phyloP scores from a whole-genome alignment of 1,140 invertebrate genomes.

The Drosophila sucinea region DNA sequence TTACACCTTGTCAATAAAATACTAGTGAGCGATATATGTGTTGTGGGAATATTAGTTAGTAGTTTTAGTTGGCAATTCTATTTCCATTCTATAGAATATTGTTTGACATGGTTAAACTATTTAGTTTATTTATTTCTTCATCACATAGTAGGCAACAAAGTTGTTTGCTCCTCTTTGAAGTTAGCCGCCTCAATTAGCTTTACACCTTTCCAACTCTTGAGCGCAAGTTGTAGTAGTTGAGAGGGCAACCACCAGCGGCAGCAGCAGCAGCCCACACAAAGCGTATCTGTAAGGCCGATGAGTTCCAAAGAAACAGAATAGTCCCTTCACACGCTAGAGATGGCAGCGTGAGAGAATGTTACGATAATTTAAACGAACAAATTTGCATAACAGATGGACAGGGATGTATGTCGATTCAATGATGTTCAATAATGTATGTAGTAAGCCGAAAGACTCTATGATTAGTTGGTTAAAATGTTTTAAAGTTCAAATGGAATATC shows the following conservation, averaged over 20 bases:
- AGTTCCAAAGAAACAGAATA: constrained; percentile 64
- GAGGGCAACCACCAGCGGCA: too few species aligned
- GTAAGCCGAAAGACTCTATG: too few species aligned
- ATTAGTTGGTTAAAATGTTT: too few species aligned
- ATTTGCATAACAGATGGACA: too few species aligned
- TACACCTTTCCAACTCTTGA: constrained; percentile 55
- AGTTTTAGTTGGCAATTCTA: constrained; percentile 10
- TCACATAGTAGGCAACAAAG: constrained; percentile 57
- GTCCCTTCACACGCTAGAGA: constrained; percentile 10
- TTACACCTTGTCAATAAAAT: constrained; percentile 43
- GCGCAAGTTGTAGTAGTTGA: constrained; percentile 21
- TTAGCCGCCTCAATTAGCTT: constrained; percentile 68
- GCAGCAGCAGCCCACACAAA: constrained; percentile 51
- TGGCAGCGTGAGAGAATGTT: constrained; percentile 20
- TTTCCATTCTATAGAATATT: constrained; percentile 27
- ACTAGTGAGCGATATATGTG: constrained; percentile 39
- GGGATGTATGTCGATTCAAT: too few species aligned
- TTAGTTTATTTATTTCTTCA: constrained; percentile 16
- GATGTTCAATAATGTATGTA: too few species aligned
- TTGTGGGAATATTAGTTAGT: neutral
- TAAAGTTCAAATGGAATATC: too few species aligned
- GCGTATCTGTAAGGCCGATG: constrained; percentile 9
- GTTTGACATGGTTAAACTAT: neutral
- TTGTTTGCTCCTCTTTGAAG: constrained; percentile 57
- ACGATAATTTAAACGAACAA: neutral